Evolutionary conservation across 2,113 vertebrate species (phyloP), one percentile per base, ranked within the genome.

Genomic region (Nestor notabilis): DNA sequence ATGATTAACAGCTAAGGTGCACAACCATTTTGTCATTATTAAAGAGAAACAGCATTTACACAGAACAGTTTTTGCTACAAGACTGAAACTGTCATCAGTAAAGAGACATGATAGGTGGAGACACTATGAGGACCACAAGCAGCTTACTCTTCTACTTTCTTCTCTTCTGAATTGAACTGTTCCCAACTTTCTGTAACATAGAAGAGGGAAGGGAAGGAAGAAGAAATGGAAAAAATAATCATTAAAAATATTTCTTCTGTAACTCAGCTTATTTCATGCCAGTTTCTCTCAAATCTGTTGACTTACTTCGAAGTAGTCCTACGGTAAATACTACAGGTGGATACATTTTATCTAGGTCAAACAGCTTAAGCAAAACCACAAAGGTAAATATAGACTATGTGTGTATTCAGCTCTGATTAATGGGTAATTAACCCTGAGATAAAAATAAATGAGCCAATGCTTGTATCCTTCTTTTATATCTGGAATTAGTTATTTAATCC

Each of bases 121-220:
- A 90, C 52, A 68, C 64, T 70, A 61, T 4, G 17, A 91, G 28
- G 87, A 93, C n/a, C 13, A 3, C 31, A 92, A 92, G 68, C 76
- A 87, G 86, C 69, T 95, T 72, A 49, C 33, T 95, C 86, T 89
- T 96, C 80, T 72, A 37, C 58, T 84, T 95, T 95, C 79, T 96
- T 97, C 91, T 86, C 56, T 68, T 89, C 89, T 53, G 35, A 53
- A 76, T 56, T 89, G 80, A 78, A 84, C 83, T 61, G 69, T 89
- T 95, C 46, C 18, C 64, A 93, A 52, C 64, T 75, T 79, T 64
- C 98, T 96, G 87, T 35, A 96, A 93, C 33, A 84, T 17, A 92
- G 74, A 87, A 95, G 17, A 93, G 17, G 13, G 19, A 69, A 29
- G 11, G 29, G 14, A 89, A 65, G 14, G 27, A 77, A 74, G 47